Percentiles rank a stretch among this genome's conserved stretches.
phyloP scores from a whole-genome alignment of 2,888 invertebrate genomes.

The Philereme vetulata region DNA sequence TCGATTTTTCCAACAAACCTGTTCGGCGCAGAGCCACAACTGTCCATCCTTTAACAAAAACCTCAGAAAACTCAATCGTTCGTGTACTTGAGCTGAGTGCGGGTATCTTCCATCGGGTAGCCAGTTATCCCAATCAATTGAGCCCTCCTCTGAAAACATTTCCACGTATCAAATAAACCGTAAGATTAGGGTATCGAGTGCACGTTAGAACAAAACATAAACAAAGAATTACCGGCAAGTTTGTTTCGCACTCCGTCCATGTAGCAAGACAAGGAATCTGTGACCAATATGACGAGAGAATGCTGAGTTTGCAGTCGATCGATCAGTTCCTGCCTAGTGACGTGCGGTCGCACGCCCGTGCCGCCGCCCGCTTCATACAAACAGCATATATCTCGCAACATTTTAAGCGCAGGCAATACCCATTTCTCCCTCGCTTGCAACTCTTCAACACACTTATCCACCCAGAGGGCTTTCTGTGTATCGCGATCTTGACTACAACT shows the following conservation, averaged over 20 bases:
- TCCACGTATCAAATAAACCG: neutral
- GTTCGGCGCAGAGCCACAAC: slow-evolving; percentile 97
- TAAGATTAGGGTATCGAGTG: neutral
- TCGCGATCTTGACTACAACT: slow-evolving; percentile 98
- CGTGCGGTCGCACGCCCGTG: slow-evolving; percentile 71
- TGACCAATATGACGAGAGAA: slow-evolving; percentile 95
- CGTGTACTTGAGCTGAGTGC: slow-evolving; percentile 96
- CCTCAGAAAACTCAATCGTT: slow-evolving; percentile 95
- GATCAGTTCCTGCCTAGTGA: slow-evolving; percentile 89
- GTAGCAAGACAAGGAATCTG: slow-evolving; percentile 94
- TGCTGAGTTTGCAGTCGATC: slow-evolving; percentile 96
- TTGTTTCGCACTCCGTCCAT: slow-evolving; percentile 92
- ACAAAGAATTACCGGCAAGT: slow-evolving; percentile 54
- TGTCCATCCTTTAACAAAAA: slow-evolving; percentile 97
- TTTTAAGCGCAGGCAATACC: slow-evolving; percentile 97
- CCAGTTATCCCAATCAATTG: slow-evolving; percentile 90
- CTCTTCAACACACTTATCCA: slow-evolving; percentile 97
- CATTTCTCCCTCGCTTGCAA: slow-evolving; percentile 93
- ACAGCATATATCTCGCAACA: slow-evolving; percentile 97
- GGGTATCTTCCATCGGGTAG: slow-evolving; percentile 95
- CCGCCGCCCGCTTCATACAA: slow-evolving; percentile 93
- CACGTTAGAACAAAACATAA: neutral
- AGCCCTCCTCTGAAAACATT: slow-evolving; percentile 85
- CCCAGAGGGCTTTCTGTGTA: slow-evolving; percentile 97
- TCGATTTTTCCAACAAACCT: slow-evolving; percentile 67